Percentiles rank a stretch among this genome's conserved stretches.
Evolutionary conservation across 2,113 vertebrate species (phyloP).

Genomic region (Strigops habroptila): DNA sequence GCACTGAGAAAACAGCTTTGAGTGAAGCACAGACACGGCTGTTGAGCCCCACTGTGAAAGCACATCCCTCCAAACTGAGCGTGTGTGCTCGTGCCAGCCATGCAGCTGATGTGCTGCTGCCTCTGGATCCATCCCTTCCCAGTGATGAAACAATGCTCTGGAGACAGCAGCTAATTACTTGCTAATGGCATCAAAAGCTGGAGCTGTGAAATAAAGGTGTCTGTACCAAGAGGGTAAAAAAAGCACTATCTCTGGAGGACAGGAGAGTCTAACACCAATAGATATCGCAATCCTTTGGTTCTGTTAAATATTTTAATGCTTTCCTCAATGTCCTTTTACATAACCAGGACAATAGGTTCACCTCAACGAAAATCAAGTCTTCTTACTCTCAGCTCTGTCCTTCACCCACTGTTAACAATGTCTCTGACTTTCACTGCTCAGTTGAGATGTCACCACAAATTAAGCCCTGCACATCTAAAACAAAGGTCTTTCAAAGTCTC

Average conservation of each 20-base stretch:
- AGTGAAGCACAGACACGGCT: background rate
- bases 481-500: background rate
- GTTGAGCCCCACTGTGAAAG: background rate
- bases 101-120: background rate
- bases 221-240: background rate
- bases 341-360: background rate
- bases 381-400: background rate
- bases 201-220: background rate
- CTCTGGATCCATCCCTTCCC: background rate
- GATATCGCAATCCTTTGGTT: background rate
- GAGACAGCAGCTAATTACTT: background rate
- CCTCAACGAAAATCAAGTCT: background rate
- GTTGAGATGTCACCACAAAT: background rate
- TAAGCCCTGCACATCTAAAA: background rate
- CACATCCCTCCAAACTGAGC: background rate
- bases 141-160: background rate
- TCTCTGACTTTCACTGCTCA: background rate
- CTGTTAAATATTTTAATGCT: background rate
- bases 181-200: background rate
- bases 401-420: background rate
- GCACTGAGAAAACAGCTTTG: background rate
- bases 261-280: background rate
- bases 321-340: background rate
- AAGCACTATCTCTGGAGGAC: background rate
- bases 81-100: background rate